Base-by-base conservation (phyloP, 2,888 invertebrate species). In the Salpingus planirostris region DNA sequence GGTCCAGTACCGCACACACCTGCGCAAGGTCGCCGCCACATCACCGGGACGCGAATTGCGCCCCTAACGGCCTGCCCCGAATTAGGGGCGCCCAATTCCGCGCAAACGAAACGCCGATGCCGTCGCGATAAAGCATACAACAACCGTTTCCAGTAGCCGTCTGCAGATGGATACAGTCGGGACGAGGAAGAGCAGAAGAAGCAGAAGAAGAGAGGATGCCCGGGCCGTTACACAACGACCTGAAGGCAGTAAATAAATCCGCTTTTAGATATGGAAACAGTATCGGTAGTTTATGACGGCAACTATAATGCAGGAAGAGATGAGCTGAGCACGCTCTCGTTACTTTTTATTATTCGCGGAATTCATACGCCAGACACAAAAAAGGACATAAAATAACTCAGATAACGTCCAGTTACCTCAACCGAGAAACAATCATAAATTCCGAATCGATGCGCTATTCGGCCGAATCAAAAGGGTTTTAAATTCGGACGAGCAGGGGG, bases 261-360 rank as follows among this genome's bases (percentile, higher is more conserved):
- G 50, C 51, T 54, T 59, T 57, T 57, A 59, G 59, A 59, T 59
- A 59, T 59, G 55, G 57, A 55, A 55, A 59, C 58, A 55, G 55
- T 53, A 52, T 54, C 47, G 44, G 52, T 57, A 49, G 53, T 60
- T 60, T 60, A 60, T 55, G 55, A 58, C 57, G 42, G 45, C 52
- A 42, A 50, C 43, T 50, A 50, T 52, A 48, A 57, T 54, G 44
- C 55, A 58, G 54, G 55, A 57, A 57, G 54, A 57, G 56, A 55
- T 55, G 55, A 53, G 46, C 44, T 35, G 43, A 46, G 54, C 55
- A 54, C 57, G 60, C 54, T 60, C 61, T 61, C 60, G 59, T 61
- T 61, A 60, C 54, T 58, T 60, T 60, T 61, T 61, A 60, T 61
- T 55, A 56, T 59, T 59, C 58, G 52, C 44, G 49, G 58, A 60